phyloP scores from a whole-genome alignment of 2,888 invertebrate species.

The Platerodrilus igneus region DNA sequence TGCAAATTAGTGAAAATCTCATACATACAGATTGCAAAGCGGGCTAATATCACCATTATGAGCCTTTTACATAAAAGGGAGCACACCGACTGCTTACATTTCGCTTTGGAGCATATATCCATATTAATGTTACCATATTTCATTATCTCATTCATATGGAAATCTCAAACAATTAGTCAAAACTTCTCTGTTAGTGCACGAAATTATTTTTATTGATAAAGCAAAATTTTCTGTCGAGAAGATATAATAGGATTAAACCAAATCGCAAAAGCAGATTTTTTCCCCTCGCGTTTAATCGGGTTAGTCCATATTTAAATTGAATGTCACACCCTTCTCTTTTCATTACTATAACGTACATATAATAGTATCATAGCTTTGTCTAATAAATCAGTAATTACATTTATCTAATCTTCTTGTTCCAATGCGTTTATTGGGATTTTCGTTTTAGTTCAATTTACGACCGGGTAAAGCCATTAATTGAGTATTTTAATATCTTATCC shows the following conservation, averaged over 20 bases:
- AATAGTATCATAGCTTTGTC: constrained; percentile 34
- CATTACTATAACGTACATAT: too few species aligned
- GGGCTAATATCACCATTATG: constrained; percentile 34
- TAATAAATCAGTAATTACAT: constrained; percentile 46
- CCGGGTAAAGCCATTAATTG: constrained; percentile 36
- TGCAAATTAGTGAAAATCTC: constrained; percentile 50
- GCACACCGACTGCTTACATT: constrained; percentile 43
- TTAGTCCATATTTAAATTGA: constrained; percentile 34
- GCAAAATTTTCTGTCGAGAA: constrained; percentile 1
- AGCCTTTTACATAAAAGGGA: constrained; percentile 25
- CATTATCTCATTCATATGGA: constrained; percentile 81
- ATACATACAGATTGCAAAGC: constrained; percentile 48
- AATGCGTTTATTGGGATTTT: constrained; percentile 42
- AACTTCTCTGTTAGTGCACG: constrained; percentile 38
- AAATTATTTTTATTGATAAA: constrained; percentile 21
- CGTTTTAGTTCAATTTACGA: constrained; percentile 41
- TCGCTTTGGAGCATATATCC: constrained; percentile 58
- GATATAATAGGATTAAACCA: constrained; percentile 2
- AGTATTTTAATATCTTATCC: constrained; percentile 37
- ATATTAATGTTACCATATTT: constrained; percentile 75
- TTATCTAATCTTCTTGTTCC: constrained; percentile 46
- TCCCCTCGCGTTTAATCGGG: constrained; percentile 28
- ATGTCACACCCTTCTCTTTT: constrained; percentile 35
- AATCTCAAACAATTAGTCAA: constrained; percentile 63
- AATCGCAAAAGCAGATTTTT: constrained; percentile 22